phyloP scores from a whole-genome alignment of 2,113 vertebrate species.

The Chlorodrepanis virens region DNA sequence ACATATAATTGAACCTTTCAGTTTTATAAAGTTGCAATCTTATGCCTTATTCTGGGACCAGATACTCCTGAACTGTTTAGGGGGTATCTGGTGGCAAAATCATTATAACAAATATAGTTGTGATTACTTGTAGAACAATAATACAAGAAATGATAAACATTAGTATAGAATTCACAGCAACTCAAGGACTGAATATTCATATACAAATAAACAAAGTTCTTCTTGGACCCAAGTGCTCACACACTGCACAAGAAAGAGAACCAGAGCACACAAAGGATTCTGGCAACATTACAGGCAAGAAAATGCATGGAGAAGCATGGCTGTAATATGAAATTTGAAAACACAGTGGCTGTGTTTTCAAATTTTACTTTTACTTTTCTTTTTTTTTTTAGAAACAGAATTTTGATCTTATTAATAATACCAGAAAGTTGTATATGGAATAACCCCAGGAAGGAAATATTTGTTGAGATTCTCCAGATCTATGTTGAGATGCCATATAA shows the following conservation, averaged over 20 bases:
- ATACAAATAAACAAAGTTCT: background rate
- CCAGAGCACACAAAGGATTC: background rate
- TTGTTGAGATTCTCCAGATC: background rate
- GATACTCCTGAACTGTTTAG: background rate
- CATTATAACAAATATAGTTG: background rate
- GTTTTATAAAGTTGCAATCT: background rate
- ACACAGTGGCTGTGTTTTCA: background rate
- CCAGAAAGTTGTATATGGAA: background rate
- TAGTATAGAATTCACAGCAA: background rate
- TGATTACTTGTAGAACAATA: background rate
- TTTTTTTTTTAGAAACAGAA: background rate
- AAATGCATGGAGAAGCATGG: background rate
- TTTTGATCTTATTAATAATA: background rate
- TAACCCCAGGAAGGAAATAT: background rate
- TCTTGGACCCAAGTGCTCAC: background rate
- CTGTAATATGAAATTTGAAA: no score
- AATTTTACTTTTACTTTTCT: background rate
- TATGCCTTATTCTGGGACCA: background rate
- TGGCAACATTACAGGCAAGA: background rate
- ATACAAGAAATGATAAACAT: background rate
- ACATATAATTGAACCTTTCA: background rate
- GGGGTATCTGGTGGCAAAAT: background rate
- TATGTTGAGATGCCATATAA: background rate
- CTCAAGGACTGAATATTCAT: background rate
- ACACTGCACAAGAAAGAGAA: background rate